Evolutionary conservation across 2,888 invertebrate species (phyloP).

Genomic region (Mythimna albipuncta): DNA sequence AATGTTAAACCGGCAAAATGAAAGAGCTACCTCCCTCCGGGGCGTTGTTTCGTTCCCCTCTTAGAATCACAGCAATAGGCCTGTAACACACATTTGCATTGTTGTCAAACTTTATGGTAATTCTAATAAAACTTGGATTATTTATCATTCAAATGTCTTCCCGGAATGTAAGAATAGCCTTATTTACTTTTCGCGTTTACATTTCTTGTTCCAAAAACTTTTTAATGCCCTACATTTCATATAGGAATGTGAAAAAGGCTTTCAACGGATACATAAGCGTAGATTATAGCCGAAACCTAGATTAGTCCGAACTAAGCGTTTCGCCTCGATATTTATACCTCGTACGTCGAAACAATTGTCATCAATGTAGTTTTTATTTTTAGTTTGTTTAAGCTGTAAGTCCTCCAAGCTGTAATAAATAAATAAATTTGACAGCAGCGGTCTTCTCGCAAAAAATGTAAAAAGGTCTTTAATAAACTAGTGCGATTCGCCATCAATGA

Average conservation of each 20-base stretch:
- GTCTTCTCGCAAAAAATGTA: too few relatives aligned
- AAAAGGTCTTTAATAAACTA: too few relatives aligned
- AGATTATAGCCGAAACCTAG: neutral
- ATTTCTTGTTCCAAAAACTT: neutral
- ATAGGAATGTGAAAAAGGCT: neutral
- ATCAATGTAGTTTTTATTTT: too few relatives aligned
- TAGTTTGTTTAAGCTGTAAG: too few relatives aligned
- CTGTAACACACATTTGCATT: conserved; percentile 44
- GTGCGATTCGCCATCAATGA: too few relatives aligned
- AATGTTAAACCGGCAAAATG: neutral
- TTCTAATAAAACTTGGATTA: conserved; percentile 58
- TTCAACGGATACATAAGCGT: neutral
- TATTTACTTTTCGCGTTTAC: conserved; percentile 1
- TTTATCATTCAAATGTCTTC: conserved; percentile 49
- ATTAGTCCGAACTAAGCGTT: too few relatives aligned
- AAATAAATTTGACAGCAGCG: too few relatives aligned
- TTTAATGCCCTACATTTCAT: neutral
- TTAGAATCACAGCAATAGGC: conserved; percentile 24
- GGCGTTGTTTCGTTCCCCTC: conserved; percentile 20
- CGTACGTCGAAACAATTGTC: too few relatives aligned
- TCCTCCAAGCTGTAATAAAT: too few relatives aligned
- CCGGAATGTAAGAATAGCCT: conserved; percentile 22
- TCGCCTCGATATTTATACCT: too few relatives aligned
- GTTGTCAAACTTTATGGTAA: conserved; percentile 60
- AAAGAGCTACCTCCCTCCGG: neutral